Conservation (phyloP, 2,113 vertebrate genomes). For the Brienomyrus brachyistius region DNA sequence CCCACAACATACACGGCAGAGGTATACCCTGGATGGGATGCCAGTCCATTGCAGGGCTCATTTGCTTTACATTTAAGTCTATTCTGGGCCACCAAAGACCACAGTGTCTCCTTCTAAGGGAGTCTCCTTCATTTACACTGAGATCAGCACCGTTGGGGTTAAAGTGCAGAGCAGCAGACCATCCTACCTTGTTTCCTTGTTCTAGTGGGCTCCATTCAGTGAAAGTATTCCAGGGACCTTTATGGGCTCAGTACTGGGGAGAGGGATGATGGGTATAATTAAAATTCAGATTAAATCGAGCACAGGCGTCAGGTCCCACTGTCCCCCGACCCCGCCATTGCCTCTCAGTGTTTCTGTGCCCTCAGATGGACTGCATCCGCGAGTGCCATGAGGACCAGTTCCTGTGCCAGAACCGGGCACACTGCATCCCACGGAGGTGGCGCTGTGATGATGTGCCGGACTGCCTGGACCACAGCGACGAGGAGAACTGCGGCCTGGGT, state of each 20-base stretch:
- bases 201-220: neutral
- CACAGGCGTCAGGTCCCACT: neutral
- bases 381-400: slow-evolving; percentile 75
- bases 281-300: neutral
- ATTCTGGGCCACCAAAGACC: neutral
- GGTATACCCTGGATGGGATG: neutral
- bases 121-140: neutral
- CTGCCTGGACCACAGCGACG: slow-evolving; percentile 77
- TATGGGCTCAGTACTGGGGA: neutral
- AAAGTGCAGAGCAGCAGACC: neutral
- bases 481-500: slow-evolving; percentile 70
- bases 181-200: neutral
- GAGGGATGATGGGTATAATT: neutral
- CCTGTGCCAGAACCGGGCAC: slow-evolving; percentile 70
- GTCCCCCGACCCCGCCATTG: neutral
- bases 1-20: neutral
- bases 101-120: neutral
- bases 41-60: neutral
- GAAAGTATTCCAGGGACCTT: neutral
- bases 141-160: neutral
- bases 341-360: neutral
- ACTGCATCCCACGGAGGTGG: slow-evolving; percentile 73
- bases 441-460: slow-evolving; percentile 71
- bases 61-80: neutral
- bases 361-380: slow-evolving; percentile 69